Evolutionary conservation across 2,888 invertebrate genomes (phyloP).

Genomic region (Tenthredo notha): DNA sequence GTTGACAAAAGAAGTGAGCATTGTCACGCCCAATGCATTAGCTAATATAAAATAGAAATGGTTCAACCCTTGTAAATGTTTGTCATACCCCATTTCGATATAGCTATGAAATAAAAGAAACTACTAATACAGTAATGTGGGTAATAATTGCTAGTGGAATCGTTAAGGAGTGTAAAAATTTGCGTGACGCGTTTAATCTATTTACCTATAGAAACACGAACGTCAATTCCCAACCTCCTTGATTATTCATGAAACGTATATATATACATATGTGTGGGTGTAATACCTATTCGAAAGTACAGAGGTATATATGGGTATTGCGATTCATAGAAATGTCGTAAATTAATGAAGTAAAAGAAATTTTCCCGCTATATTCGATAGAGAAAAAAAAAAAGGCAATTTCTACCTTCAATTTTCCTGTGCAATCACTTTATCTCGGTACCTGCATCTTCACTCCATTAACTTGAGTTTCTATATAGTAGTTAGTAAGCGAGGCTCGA

Average conservation of each 20-base stretch:
- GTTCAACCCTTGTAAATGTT: conserved; percentile 5
- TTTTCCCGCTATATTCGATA: not conserved
- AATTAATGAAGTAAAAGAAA: not conserved
- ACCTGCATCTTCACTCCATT: conserved; percentile 6
- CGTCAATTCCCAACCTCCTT: not conserved
- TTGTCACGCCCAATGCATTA: conserved; percentile 56
- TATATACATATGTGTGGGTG: not conserved
- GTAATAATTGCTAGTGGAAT: conserved; percentile 6
- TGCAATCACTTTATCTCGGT: not conserved
- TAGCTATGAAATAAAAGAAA: not conserved
- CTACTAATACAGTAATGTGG: not conserved
- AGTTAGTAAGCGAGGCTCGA: not conserved
- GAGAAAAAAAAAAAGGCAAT: not conserved
- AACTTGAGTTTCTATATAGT: conserved; percentile 19
- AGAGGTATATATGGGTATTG: not conserved
- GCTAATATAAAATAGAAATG: conserved; percentile 49
- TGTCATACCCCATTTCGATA: conserved; percentile 15
- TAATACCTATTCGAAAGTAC: not conserved
- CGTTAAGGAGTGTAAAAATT: not conserved
- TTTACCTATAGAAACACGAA: not conserved
- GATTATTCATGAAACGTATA: not conserved
- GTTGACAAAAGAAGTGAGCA: conserved; percentile 4
- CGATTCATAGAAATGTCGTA: not conserved
- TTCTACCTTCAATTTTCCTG: not conserved
- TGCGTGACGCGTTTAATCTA: conserved; percentile 3